Percentiles rank a stretch among this genome's conserved stretches.
These are phyloP conservation scores for Diorhabda carinulata DNA, from an alignment of 1,140 invertebrate species.

Conservation along the genomic window DNA sequence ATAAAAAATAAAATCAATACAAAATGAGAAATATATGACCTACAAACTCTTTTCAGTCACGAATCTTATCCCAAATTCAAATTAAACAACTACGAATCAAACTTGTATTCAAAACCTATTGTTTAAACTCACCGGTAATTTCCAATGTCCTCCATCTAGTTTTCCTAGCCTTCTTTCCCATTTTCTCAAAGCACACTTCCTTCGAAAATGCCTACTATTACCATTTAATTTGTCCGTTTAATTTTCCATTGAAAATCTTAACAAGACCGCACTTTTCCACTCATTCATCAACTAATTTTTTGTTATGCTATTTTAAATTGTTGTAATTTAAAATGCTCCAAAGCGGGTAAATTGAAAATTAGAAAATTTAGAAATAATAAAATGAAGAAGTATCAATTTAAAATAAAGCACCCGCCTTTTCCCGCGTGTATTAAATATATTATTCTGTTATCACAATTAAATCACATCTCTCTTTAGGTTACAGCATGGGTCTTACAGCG, in stretches of 20 bases:
- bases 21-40: no score
- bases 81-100: no score
- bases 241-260: not conserved
- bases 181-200: constrained; percentile 34
- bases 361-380: no score
- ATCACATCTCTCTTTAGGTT: constrained; percentile 12
- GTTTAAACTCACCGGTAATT: constrained; percentile 39
- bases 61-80: no score
- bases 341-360: no score
- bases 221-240: not conserved
- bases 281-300: no score
- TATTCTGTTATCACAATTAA: constrained; percentile 14
- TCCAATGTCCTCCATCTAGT: constrained; percentile 44
- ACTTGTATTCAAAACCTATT: no score
- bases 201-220: constrained; percentile 11
- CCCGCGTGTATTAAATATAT: constrained; percentile 11
- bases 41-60: no score
- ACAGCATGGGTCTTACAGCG: not conserved
- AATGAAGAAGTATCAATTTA: no score
- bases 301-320: no score
- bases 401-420: not conserved
- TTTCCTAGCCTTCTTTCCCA: constrained; percentile 44
- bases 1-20: no score
- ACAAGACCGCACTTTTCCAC: not conserved
- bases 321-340: no score